Evolutionary conservation across 2,888 invertebrate genomes (phyloP).

Genomic region (Priocnemis perturbator): DNA sequence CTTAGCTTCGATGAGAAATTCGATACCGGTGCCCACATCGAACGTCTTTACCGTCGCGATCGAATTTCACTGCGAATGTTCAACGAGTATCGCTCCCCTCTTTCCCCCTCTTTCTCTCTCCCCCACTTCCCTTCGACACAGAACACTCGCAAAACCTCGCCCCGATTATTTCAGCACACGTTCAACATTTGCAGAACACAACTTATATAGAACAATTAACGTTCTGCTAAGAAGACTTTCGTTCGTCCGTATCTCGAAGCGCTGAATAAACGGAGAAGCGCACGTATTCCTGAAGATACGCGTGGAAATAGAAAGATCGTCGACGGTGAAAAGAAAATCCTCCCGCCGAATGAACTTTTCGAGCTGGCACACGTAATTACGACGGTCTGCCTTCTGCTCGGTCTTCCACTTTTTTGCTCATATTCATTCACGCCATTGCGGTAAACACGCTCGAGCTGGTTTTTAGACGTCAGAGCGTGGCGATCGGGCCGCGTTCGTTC

Average conservation of each 20-base stretch:
- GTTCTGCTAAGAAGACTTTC: too few relatives aligned
- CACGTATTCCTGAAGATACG: too few relatives aligned
- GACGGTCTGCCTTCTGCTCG: slow-evolving; percentile 6
- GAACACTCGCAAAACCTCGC: too few relatives aligned
- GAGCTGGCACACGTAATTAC: too few relatives aligned
- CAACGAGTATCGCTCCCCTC: neutral
- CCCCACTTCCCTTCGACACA: neutral
- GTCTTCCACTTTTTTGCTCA: slow-evolving; percentile 3
- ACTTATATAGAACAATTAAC: too few relatives aligned
- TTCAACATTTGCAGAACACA: too few relatives aligned
- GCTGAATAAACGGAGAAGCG: too few relatives aligned
- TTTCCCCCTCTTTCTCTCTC: neutral
- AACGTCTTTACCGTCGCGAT: slow-evolving; percentile 45
- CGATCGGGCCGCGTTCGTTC: slow-evolving; percentile 46
- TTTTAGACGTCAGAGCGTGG: slow-evolving; percentile 51
- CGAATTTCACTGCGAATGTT: slow-evolving; percentile 39
- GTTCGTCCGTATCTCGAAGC: too few relatives aligned
- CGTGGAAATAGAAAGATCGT: too few relatives aligned
- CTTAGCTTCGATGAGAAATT: slow-evolving; percentile 44
- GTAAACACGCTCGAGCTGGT: slow-evolving; percentile 48
- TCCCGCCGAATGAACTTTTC: too few relatives aligned
- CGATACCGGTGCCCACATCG: slow-evolving; percentile 45
- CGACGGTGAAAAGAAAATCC: too few relatives aligned
- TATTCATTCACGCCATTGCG: slow-evolving; percentile 34
- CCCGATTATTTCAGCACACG: too few relatives aligned